Conservation (phyloP, 2,888 invertebrate species). For the Sphaeridia pumilis region DNA sequence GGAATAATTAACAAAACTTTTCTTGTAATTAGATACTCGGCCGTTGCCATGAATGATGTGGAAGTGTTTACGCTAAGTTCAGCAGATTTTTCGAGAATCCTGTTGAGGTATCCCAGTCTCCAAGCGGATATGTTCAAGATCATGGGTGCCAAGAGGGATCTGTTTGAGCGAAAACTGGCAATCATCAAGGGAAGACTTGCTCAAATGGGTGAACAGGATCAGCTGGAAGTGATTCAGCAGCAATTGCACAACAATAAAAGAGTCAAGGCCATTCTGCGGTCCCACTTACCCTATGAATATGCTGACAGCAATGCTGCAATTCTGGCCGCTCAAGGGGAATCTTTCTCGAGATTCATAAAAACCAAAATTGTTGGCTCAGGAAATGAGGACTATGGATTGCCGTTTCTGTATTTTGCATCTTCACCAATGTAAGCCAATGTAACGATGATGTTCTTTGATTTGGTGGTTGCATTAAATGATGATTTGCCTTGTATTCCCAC, state of each 20-base stretch:
- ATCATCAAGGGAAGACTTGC: background rate
- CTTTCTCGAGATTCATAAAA: background rate
- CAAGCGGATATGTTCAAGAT: background rate
- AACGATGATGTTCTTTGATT: background rate
- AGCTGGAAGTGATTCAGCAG: too few species aligned
- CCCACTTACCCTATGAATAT: too few species aligned
- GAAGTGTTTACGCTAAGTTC: constrained; percentile 25
- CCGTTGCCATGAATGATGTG: constrained; percentile 24
- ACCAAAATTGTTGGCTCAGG: constrained; percentile 18
- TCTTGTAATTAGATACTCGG: constrained; percentile 16
- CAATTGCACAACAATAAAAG: background rate
- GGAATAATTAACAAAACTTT: background rate
- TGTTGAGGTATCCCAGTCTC: constrained; percentile 25
- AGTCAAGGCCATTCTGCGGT: too few species aligned
- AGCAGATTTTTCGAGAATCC: constrained; percentile 19
- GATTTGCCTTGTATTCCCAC: background rate
- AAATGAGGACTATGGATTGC: constrained; percentile 22
- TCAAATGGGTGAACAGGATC: too few species aligned
- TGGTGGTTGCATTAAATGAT: background rate
- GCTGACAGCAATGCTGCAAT: background rate
- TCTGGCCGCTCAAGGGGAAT: too few species aligned
- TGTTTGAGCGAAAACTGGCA: constrained; percentile 11
- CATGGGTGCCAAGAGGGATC: constrained; percentile 5
- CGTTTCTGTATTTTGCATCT: constrained; percentile 25
- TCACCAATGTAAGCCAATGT: constrained; percentile 6